Evolutionary conservation across 2,888 invertebrate species (phyloP).

Genomic region (Acanthacorydalis orientalis): DNA sequence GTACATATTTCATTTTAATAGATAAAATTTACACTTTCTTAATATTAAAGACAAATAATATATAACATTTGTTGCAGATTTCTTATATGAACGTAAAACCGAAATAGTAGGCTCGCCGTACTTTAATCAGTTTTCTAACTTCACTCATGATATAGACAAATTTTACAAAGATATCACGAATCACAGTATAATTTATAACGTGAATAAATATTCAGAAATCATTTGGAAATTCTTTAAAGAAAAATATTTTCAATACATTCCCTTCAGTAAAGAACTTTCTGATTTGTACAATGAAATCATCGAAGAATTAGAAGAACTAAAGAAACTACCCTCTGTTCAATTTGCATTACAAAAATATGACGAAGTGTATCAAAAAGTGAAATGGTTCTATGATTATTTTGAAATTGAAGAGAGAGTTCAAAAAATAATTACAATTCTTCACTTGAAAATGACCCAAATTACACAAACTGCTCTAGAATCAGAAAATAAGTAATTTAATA

Average conservation of each 20-base stretch:
- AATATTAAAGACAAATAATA: background rate
- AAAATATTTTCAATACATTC: slow-evolving; percentile 47
- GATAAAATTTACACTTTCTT: background rate
- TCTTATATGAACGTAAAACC: slow-evolving; percentile 61
- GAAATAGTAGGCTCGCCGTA: slow-evolving; percentile 68
- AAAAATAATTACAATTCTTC: slow-evolving; percentile 42
- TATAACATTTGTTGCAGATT: slow-evolving; percentile 32
- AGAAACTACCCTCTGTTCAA: slow-evolving; percentile 41
- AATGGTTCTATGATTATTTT: slow-evolving; percentile 63
- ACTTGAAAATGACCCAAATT: slow-evolving; percentile 52
- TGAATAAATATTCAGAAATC: slow-evolving; percentile 56
- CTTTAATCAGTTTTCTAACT: slow-evolving; percentile 61
- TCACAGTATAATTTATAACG: slow-evolving; percentile 61
- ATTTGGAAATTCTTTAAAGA: slow-evolving; percentile 48
- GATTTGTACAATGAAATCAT: slow-evolving; percentile 43
- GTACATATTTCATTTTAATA: slow-evolving; percentile 17
- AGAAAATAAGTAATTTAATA: slow-evolving; percentile 46
- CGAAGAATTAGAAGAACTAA: slow-evolving; percentile 39
- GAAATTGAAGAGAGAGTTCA: slow-evolving; percentile 53
- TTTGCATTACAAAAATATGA: slow-evolving; percentile 34
- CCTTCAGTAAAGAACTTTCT: slow-evolving; percentile 48
- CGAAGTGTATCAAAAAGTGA: slow-evolving; percentile 43
- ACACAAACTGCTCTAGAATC: slow-evolving; percentile 65
- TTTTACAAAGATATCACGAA: slow-evolving; percentile 62
- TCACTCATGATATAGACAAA: slow-evolving; percentile 64